Evolutionary conservation across 1,140 invertebrate genomes (phyloP).

Genomic region (Luehdorfia chinensis): DNA sequence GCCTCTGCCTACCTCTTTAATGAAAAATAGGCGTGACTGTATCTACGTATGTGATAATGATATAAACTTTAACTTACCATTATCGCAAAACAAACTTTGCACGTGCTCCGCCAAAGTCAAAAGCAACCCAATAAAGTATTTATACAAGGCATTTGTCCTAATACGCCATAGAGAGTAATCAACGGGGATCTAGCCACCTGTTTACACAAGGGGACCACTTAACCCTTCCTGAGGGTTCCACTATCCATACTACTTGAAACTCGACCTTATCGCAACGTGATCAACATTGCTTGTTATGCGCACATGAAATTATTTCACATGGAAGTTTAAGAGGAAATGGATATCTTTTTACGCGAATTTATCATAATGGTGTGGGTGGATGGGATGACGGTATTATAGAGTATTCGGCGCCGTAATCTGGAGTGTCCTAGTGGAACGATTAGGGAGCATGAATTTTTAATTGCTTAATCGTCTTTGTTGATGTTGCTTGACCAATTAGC

Average conservation of each 20-base stretch:
- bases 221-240: constrained; percentile 21
- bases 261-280: not conserved
- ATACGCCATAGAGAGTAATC: constrained; percentile 28
- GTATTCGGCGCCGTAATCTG: not conserved
- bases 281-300: constrained; percentile 8
- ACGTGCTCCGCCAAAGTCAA: constrained; percentile 1
- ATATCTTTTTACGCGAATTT: not conserved
- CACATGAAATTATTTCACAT: not conserved
- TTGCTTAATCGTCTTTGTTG: constrained; percentile 14
- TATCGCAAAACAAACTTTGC: constrained; percentile 10
- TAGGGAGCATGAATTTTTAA: constrained; percentile 16
- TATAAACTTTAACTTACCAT: too few species aligned
- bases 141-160: constrained; percentile 26
- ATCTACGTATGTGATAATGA: too few species aligned
- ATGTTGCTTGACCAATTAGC: constrained; percentile 12
- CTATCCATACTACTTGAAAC: not conserved
- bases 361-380: not conserved
- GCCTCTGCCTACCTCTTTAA: too few species aligned
- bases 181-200: constrained; percentile 28
- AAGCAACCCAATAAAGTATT: constrained; percentile 27
- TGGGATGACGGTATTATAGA: not conserved
- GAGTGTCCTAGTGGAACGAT: too few species aligned
- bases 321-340: constrained; percentile 2
- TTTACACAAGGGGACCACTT: constrained; percentile 27
- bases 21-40: too few species aligned